phyloP scores from a whole-genome alignment of 2,113 vertebrate species.

The Oreochromis spilurus region DNA sequence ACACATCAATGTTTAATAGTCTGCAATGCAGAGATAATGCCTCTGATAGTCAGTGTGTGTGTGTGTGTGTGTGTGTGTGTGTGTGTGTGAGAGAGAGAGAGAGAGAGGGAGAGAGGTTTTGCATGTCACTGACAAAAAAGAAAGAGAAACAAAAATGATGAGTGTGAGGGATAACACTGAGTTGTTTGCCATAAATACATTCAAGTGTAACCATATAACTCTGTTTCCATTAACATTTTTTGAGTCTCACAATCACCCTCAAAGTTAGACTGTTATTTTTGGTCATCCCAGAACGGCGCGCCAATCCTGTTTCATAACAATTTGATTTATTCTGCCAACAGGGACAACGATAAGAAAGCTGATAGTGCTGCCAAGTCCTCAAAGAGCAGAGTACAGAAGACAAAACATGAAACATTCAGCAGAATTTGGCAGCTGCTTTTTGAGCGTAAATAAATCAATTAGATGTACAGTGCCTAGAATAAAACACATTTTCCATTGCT shows the following conservation, averaged over 20 bases:
- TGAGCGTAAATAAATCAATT: conserved; percentile 61
- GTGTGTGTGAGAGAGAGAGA: not conserved
- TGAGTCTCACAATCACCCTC: conserved; percentile 20
- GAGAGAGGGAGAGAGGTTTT: not conserved
- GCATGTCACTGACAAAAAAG: not conserved
- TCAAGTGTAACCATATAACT: conserved; percentile 11
- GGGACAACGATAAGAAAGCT: conserved; percentile 58
- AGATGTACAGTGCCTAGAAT: conserved; percentile 48
- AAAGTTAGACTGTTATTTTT: conserved; percentile 37
- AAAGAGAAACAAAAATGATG: not conserved
- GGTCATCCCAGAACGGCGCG: conserved; percentile 24
- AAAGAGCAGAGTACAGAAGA: conserved; percentile 52
- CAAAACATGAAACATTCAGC: conserved; percentile 60
- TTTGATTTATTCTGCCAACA: conserved; percentile 46
- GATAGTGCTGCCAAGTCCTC: conserved; percentile 58
- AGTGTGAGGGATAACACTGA: not conserved
- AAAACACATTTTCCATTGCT: conserved; percentile 53
- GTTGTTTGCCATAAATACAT: not conserved
- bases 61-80: not conserved
- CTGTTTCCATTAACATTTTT: not conserved
- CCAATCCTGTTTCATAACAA: conserved; percentile 56
- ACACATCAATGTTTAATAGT: conserved; percentile 70
- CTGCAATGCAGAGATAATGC: conserved; percentile 64
- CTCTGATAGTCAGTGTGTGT: conserved; percentile 36
- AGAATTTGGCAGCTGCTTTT: conserved; percentile 49